phyloP scores from a whole-genome alignment of 2,113 vertebrate species.

The Nycticryphes semicollaris region DNA sequence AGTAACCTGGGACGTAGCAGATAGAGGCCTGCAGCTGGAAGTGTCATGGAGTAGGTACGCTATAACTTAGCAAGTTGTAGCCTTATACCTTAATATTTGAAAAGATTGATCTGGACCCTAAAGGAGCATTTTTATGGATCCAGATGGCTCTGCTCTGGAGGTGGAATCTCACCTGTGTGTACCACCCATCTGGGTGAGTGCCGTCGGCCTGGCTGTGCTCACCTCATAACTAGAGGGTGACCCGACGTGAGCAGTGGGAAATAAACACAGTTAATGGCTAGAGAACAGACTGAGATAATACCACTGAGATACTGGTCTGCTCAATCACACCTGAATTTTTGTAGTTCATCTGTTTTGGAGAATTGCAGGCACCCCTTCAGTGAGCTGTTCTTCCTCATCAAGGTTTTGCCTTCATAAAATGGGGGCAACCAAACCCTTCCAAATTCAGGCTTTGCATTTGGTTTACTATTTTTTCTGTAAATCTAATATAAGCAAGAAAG shows the following conservation, averaged over 20 bases:
- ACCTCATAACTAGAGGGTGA: background rate
- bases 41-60: fast-evolving
- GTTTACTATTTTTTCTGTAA: background rate
- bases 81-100: background rate
- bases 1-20: background rate
- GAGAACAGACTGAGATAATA: background rate
- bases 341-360: background rate
- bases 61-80: background rate
- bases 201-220: background rate
- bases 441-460: background rate
- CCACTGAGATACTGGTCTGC: background rate
- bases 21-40: fast-evolving
- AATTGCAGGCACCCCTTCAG: background rate
- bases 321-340: background rate
- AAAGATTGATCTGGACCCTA: background rate
- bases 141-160: background rate
- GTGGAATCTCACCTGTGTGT: background rate
- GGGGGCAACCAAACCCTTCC: background rate
- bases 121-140: background rate
- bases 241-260: background rate
- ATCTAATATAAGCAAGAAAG: background rate
- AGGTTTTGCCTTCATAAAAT: background rate
- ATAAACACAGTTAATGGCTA: background rate
- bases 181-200: background rate
- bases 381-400: background rate